phyloP scores from a whole-genome alignment of 2,888 invertebrate species.

The Zeuzera pyrina region DNA sequence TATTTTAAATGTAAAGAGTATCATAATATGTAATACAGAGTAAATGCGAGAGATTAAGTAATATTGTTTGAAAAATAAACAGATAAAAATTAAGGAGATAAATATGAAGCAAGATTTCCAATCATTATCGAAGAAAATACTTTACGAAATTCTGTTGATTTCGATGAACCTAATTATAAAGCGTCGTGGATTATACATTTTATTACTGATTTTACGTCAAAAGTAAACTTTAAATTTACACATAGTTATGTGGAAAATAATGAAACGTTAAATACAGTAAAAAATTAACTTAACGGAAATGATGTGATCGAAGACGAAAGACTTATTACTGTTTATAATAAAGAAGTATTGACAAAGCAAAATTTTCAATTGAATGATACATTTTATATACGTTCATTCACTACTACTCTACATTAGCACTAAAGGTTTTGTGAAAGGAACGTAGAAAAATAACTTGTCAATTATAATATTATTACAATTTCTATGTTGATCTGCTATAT shows the following conservation, averaged over 20 bases:
- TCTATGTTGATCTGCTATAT: conserved; percentile 71
- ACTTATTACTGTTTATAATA: neutral
- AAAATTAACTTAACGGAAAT: neutral
- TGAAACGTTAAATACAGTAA: neutral
- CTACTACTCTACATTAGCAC: conserved; percentile 34
- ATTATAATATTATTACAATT: conserved; percentile 63
- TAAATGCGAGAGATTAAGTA: conserved; percentile 24
- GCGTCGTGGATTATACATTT: conserved; percentile 68
- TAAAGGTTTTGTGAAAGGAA: conserved; percentile 56
- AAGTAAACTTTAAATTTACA: conserved; percentile 38
- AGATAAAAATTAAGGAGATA: conserved; percentile 16
- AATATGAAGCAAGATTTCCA: conserved; percentile 40
- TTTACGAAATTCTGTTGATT: conserved; percentile 58
- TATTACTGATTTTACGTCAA: conserved; percentile 42
- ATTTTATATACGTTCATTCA: conserved; percentile 23
- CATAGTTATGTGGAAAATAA: conserved; percentile 9
- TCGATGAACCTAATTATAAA: conserved; percentile 70
- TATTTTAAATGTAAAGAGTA: conserved; percentile 40
- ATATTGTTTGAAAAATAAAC: conserved; percentile 28
- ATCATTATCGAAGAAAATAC: conserved; percentile 52
- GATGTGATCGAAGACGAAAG: neutral
- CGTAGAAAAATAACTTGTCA: conserved; percentile 70
- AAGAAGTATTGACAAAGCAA: neutral
- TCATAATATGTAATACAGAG: conserved; percentile 23
- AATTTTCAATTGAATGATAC: neutral